Base-by-base conservation (phyloP, 1,140 invertebrate species). In the Varroa destructor region DNA sequence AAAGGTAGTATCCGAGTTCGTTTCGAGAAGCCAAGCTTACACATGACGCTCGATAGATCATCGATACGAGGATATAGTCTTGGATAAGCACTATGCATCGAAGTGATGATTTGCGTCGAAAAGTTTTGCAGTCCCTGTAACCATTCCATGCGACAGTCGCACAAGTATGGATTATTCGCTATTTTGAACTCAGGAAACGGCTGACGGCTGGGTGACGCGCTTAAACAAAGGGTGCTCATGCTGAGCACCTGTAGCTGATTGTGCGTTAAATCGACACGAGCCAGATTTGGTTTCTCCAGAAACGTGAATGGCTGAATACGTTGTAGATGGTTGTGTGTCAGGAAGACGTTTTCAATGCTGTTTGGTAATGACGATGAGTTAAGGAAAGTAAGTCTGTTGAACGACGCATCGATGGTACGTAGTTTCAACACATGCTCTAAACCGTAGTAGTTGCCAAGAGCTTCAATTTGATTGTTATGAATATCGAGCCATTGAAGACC, bases 101-200 rank as follows among this genome's bases (percentile, higher is more conserved):
- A 54, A 12, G 83, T 84, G 78, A 8, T 3, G 8, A 8, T 51
- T 51, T 51, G 46, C 8, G 46, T 51, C 46, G 46, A 51, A 8
- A 51, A 14, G 87, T 42, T 51, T 51, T 91, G 89, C 74, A 90
- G 88, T 74, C 88, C 81, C 78, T 90, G 88, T 76, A 92, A 79
- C 89, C 89, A 91, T 77, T 91, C 89, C 85, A 89, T 89, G 73
- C 86, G 88, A 80, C 91, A 94, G 80, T 92, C 89, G 76, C 89
- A 91, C 72, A 88, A 85, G 78, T 90, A 90, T 5, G 89, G 89
- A 83, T 92, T 92, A 56, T 88, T 87, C 3, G 88, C 88, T 55
- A 92, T 87, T 78, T 89, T 90, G 81, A 92, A 90, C 80, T 90
- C 88, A 5, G 89, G 89, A 72, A 90, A 77, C 10, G 85, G 81